Base-by-base conservation (phyloP, 2,113 vertebrate species). In the Stigmatopora argus region DNA sequence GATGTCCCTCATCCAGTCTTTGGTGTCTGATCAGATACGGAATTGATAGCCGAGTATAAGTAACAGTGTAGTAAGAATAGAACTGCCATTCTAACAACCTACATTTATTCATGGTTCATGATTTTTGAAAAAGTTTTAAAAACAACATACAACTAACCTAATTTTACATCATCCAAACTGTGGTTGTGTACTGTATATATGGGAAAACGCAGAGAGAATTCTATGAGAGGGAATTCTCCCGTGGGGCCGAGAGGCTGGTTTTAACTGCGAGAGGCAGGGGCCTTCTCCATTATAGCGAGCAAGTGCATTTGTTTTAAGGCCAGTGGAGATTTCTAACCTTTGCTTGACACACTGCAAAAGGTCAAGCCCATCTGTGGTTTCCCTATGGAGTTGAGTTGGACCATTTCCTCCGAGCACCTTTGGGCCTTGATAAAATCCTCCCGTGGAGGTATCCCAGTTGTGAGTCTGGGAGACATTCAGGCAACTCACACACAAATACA, bases 241-340 rank as follows among this genome's bases (percentile, higher is more conserved):
- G 6, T 0, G 81, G 83, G 88, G 85, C 64, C 64, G 73, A 77
- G 69, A 75, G 67, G 82, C 79, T 66, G 81, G 79, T 83, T 78
- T 86, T 73, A 46, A 73, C 79, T 76, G 67, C 74, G 82, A 79
- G 80, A 82, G 79, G 75, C 80, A 78, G 76, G 73, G 81, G 77
- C 69, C 74, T 87, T 74, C 84, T 89, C 89, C 85, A 82, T 91
- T 90, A 91, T 85, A 81, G 86, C 83, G 90, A 89, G 89, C 88
- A 82, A 90, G 86, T 88, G 83, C 85, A 84, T 90, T 89, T 88
- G 87, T 85, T 92, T 90, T 87, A 89, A 89, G 88, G 90, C 88
- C 89, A 91, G 83, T 85, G 80, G 87, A 91, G 87, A 90, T 90
- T 92, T 90, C 87, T 92, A 89, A 91, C 90, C 91, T 92, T 92